phyloP scores from a whole-genome alignment of 2,888 invertebrate genomes.

The Lepidocyrtinus sp. region DNA sequence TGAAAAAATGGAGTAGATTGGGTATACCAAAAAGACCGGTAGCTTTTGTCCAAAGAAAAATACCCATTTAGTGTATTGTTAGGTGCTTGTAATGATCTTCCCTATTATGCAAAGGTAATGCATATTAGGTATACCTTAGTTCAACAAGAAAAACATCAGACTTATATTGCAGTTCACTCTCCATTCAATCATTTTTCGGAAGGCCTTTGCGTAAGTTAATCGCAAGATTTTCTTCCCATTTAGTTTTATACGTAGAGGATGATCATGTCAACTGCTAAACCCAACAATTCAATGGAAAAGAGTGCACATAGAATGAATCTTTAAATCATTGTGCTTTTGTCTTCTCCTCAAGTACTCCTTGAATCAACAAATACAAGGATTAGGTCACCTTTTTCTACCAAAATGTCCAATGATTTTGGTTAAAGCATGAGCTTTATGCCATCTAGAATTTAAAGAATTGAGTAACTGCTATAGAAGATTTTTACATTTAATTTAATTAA shows the following conservation, averaged over 20 bases:
- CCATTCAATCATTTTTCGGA: not conserved
- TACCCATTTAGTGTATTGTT: not conserved
- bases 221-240: not conserved
- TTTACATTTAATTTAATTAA: no score
- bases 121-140: not conserved
- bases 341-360: not conserved
- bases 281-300: slow-evolving; percentile 12
- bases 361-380: slow-evolving; percentile 42
- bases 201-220: slow-evolving; percentile 20
- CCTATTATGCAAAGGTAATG: not conserved
- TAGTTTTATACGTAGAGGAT: not conserved
- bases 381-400: slow-evolving; percentile 46
- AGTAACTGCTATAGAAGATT: no score
- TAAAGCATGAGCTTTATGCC: no score
- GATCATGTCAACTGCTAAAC: slow-evolving; percentile 35
- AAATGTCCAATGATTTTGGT: no score
- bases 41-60: slow-evolving; percentile 31
- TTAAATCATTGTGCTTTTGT: not conserved
- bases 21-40: slow-evolving; percentile 52
- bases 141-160: no score
- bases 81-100: slow-evolving; percentile 2
- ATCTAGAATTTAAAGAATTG: no score
- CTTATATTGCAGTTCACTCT: not conserved
- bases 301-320: not conserved
- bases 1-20: slow-evolving; percentile 36